phyloP scores from a whole-genome alignment of 2,113 vertebrate genomes.

The Podilymbus podiceps region DNA sequence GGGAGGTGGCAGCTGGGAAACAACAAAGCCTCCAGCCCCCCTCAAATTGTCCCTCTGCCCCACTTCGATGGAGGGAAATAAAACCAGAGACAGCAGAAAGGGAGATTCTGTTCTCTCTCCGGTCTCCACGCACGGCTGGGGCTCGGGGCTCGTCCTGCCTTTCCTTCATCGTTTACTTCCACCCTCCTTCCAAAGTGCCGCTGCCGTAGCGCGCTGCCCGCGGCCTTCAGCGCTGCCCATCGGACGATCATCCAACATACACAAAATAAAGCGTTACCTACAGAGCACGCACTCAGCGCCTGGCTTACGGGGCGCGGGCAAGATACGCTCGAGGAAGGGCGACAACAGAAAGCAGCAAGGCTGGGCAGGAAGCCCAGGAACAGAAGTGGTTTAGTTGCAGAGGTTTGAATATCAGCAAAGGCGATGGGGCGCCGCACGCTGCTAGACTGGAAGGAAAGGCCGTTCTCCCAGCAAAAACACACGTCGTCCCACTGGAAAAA shows the following conservation, averaged over 20 bases:
- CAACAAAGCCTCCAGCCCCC: background rate
- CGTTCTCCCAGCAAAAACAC: background rate
- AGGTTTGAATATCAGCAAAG: background rate
- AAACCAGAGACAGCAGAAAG: background rate
- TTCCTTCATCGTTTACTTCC: background rate
- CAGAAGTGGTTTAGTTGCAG: background rate
- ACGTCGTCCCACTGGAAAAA: background rate
- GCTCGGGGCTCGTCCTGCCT: background rate
- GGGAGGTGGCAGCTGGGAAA: background rate
- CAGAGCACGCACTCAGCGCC: rapidly evolving
- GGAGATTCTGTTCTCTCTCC: background rate
- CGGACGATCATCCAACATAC: background rate
- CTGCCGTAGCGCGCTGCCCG: background rate
- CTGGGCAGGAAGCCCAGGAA: background rate
- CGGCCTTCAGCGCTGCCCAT: background rate
- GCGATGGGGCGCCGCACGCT: background rate
- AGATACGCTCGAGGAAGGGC: background rate
- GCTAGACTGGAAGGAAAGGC: background rate
- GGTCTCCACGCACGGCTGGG: background rate
- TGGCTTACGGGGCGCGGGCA: rapidly evolving
- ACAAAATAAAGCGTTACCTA: constrained; percentile 23
- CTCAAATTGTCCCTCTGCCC: background rate
- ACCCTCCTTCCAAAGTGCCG: background rate
- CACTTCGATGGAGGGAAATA: background rate
- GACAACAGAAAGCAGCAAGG: background rate